A percentile compares a stretch with the other conserved stretches of the same genome.
phyloP scores from a whole-genome alignment of 2,888 invertebrate species.

The Trachelus tabidus region DNA sequence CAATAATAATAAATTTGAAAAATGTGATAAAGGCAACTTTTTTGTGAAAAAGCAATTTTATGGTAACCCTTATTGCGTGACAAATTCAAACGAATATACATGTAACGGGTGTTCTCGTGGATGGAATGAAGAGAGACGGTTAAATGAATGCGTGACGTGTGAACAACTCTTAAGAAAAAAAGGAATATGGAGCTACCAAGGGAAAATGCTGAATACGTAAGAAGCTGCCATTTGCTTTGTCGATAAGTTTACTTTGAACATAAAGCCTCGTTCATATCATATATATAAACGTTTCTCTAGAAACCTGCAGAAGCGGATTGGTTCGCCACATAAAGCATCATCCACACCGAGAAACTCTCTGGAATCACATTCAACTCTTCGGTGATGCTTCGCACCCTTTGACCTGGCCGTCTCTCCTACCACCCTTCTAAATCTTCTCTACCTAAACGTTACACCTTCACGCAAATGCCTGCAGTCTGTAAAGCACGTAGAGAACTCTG shows the following conservation, averaged over 20 bases:
- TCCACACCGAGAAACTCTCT: background rate
- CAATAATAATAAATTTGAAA: background rate
- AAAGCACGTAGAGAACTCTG: background rate
- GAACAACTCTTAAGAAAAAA: background rate
- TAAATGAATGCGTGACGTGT: background rate
- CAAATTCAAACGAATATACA: background rate
- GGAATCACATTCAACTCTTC: background rate
- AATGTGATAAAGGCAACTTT: background rate
- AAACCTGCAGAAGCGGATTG: background rate
- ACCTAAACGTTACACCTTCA: background rate
- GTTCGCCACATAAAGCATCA: background rate
- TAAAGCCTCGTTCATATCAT: background rate
- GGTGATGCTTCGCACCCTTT: background rate
- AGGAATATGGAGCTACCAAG: background rate
- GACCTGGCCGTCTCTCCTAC: no score
- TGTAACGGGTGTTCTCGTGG: background rate
- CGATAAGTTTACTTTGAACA: background rate
- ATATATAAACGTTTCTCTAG: background rate
- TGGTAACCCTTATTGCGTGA: background rate
- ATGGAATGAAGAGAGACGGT: background rate
- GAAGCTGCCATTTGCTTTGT: background rate
- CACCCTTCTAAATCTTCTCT: background rate
- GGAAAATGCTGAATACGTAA: background rate
- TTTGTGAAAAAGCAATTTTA: background rate
- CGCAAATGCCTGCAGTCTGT: background rate